Percentiles rank a stretch among this genome's conserved stretches.
Evolutionary conservation across 2,888 invertebrate species (phyloP).

Genomic region (Papilio protenor): DNA sequence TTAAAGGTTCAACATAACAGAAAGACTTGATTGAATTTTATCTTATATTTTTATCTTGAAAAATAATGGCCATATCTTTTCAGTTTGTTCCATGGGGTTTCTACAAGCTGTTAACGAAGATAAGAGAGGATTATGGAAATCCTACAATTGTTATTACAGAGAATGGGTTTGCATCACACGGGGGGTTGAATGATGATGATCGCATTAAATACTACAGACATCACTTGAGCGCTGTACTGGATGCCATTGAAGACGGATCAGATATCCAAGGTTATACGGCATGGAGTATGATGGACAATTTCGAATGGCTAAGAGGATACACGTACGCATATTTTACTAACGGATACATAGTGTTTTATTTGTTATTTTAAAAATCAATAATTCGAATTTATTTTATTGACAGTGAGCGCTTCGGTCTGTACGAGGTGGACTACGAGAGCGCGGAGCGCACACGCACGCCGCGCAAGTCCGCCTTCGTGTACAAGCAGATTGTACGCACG

Average conservation of each 20-base stretch:
- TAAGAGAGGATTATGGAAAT: constrained; percentile 72
- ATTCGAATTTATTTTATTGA: neutral
- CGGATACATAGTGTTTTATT: neutral
- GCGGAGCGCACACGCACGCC: constrained; percentile 84
- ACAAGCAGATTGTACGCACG: constrained; percentile 74
- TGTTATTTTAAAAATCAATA: neutral
- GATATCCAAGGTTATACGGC: constrained; percentile 79
- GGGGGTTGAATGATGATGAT: constrained; percentile 68
- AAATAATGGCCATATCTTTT: neutral
- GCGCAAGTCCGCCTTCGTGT: constrained; percentile 84
- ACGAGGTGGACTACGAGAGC: constrained; percentile 85
- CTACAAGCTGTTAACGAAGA: constrained; percentile 74
- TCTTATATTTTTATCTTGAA: no score
- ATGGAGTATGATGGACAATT: constrained; percentile 86
- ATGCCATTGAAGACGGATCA: constrained; percentile 72
- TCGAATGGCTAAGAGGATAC: constrained; percentile 85
- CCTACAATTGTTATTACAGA: constrained; percentile 83
- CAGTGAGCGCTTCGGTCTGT: constrained; percentile 86
- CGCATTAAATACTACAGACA: constrained; percentile 65
- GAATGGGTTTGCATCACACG: constrained; percentile 72
- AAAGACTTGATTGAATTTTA: neutral
- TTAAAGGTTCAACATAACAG: no score
- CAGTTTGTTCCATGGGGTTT: constrained; percentile 74
- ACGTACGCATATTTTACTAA: constrained; percentile 63
- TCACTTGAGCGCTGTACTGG: constrained; percentile 69